Evolutionary conservation across 2,797 vertebrate species (phyloP).

Genomic region (Sebastes hubbsi): DNA sequence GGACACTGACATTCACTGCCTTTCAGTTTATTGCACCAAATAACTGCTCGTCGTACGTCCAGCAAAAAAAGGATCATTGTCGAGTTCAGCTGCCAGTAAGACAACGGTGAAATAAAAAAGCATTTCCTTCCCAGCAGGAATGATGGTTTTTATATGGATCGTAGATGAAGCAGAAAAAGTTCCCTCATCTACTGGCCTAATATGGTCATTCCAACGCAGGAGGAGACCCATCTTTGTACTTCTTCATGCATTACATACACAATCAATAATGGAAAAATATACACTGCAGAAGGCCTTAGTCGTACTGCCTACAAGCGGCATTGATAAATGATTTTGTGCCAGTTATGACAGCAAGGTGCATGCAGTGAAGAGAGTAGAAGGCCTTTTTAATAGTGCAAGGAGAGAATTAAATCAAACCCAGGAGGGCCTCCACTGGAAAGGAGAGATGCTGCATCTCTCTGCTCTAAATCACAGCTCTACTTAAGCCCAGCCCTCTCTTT

Average conservation of each 20-base stretch:
- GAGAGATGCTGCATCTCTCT: conserved; percentile 76
- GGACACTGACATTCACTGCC: conserved; percentile 85
- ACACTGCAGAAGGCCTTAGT: conserved; percentile 75
- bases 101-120: conserved; percentile 43
- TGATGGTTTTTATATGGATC: conserved; percentile 52
- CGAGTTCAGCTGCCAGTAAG: conserved; percentile 34
- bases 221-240: conserved; percentile 73
- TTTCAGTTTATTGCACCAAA: conserved; percentile 80
- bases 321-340: conserved; percentile 87
- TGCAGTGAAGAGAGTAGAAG: conserved; percentile 78
- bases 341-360: conserved; percentile 85
- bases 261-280: conserved; percentile 84
- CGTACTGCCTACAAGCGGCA: conserved; percentile 71
- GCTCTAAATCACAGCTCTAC: conserved; percentile 81
- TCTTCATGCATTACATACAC: conserved; percentile 77
- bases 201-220: conserved; percentile 75
- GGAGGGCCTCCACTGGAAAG: conserved; percentile 79
- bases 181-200: conserved; percentile 62
- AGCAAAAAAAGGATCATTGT: conserved; percentile 39
- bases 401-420: conserved; percentile 85
- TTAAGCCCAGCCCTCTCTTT: conserved; percentile 74
- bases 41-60: conserved; percentile 64
- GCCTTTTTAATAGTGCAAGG: conserved; percentile 84
- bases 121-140: conserved; percentile 46
- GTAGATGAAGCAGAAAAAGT: conserved; percentile 57